A percentile compares a stretch with the other conserved stretches of the same genome.
Evolutionary conservation across 1,140 invertebrate species (phyloP).

Genomic region (Nilaparvata lugens): DNA sequence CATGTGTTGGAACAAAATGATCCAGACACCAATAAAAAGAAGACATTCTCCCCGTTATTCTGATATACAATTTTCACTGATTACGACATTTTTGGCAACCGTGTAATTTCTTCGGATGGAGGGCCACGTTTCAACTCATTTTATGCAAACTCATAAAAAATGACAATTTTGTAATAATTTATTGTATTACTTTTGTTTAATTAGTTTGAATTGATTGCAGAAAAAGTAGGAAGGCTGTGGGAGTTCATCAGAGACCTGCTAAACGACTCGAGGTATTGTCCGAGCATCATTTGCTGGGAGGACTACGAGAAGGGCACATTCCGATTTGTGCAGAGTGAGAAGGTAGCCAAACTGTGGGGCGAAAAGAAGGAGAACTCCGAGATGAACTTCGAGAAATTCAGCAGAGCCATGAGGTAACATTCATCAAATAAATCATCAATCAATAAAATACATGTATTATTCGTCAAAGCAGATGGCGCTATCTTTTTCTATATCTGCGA

Average conservation of each 20-base stretch:
- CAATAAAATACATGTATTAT: no score
- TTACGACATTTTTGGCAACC: background rate
- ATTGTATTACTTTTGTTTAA: background rate
- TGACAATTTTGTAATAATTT: background rate
- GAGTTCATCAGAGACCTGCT: constrained; percentile 76
- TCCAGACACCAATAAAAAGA: no score
- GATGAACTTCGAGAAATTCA: constrained; percentile 92
- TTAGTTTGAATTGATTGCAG: background rate
- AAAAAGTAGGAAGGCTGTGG: constrained; percentile 47
- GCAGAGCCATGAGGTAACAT: constrained; percentile 76
- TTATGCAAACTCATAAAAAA: background rate
- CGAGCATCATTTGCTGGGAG: constrained; percentile 79
- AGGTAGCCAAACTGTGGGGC: constrained; percentile 83
- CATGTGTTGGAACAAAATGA: no score
- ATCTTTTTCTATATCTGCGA: no score
- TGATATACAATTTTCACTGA: background rate
- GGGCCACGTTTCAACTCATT: no score
- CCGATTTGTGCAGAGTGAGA: constrained; percentile 82
- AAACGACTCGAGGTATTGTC: constrained; percentile 63
- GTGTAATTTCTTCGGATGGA: no score
- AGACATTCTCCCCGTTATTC: no score
- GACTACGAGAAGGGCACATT: constrained; percentile 76
- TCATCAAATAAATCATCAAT: no score
- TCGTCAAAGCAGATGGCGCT: no score
- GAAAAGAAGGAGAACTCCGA: constrained; percentile 74